Evolutionary conservation across 2,797 vertebrate species (phyloP).

Genomic region (Phrynocephalus forsythii): DNA sequence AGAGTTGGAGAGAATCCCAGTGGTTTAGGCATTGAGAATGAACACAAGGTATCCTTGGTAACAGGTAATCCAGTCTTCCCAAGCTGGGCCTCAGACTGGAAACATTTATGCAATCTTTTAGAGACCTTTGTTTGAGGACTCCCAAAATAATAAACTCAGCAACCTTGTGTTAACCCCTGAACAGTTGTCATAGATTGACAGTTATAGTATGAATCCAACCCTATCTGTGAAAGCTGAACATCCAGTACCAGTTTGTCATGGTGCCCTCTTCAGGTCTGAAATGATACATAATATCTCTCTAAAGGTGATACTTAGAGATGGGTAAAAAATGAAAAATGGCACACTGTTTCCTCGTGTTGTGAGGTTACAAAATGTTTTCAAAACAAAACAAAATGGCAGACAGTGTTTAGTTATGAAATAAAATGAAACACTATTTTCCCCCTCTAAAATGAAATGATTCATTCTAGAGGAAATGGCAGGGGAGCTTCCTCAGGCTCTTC

Average conservation of each 20-base stretch:
- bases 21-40: neutral
- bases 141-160: neutral
- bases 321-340: too few relatives aligned
- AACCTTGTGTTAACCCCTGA: neutral
- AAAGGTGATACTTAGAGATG: neutral
- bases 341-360: too few relatives aligned
- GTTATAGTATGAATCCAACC: neutral
- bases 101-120: neutral
- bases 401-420: too few relatives aligned
- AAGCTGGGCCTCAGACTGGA: neutral
- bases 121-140: neutral
- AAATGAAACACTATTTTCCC: too few relatives aligned
- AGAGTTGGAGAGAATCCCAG: neutral
- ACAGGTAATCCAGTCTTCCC: neutral
- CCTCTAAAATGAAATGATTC: too few relatives aligned
- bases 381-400: too few relatives aligned
- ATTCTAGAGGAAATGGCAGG: too few relatives aligned
- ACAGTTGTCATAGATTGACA: neutral
- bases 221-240: neutral
- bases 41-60: neutral
- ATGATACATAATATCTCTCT: neutral
- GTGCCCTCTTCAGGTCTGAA: neutral
- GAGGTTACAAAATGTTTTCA: too few relatives aligned
- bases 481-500: too few relatives aligned
- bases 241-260: neutral